Conservation (phyloP, 1,140 invertebrate genomes). For the Matsumurasca onukii region DNA sequence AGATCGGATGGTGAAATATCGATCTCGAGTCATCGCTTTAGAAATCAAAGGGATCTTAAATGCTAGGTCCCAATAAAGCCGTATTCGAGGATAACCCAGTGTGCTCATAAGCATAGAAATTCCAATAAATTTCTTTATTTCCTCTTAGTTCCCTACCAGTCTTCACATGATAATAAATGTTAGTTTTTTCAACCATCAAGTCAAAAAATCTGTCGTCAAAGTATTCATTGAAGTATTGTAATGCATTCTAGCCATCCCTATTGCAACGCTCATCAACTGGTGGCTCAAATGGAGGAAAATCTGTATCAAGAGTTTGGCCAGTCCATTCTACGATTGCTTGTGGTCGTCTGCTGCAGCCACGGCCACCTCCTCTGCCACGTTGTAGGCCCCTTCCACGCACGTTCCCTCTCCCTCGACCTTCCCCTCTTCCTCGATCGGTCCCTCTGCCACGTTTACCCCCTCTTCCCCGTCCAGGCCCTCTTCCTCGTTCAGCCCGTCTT, state of each 20-base stretch:
- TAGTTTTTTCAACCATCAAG: constrained; percentile 27
- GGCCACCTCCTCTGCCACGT: not conserved
- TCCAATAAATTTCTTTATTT: constrained; percentile 28
- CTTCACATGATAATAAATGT: constrained; percentile 21
- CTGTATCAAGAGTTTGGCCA: constrained; percentile 9
- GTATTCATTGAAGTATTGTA: constrained; percentile 29
- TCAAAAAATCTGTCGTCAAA: constrained; percentile 32
- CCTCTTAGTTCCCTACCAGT: constrained; percentile 25
- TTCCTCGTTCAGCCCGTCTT: not conserved
- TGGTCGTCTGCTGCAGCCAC: not conserved
- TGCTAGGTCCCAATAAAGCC: constrained; percentile 30
- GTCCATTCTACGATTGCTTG: not conserved
- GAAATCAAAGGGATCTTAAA: constrained; percentile 25
- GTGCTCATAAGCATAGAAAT: constrained; percentile 30
- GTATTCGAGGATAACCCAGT: constrained; percentile 28
- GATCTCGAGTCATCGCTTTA: constrained; percentile 27
- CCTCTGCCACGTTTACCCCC: not conserved
- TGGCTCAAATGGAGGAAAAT: constrained; percentile 2
- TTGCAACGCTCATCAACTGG: constrained; percentile 7
- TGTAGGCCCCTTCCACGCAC: not conserved
- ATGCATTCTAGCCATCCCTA: constrained; percentile 26
- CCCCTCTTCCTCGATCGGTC: not conserved
- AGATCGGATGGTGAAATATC: constrained; percentile 30
- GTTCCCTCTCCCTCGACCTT: not conserved
- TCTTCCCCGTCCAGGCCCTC: not conserved